Evolutionary conservation across 2,113 vertebrate genomes (phyloP).

Genomic region (Rhinogobius similis): DNA sequence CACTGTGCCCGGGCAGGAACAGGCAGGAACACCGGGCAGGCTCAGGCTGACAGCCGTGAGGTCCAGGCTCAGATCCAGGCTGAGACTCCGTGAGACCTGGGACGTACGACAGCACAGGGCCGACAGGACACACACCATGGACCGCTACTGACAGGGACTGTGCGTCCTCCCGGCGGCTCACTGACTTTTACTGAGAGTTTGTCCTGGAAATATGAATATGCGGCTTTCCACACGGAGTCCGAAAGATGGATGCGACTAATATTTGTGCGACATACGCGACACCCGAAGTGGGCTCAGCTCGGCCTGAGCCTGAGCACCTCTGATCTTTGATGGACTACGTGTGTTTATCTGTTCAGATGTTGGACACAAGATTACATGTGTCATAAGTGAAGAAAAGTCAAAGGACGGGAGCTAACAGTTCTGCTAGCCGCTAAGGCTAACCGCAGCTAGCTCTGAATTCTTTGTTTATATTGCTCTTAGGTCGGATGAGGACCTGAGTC

Average conservation of each 20-base stretch:
- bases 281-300: slow-evolving; percentile 31
- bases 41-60: background rate
- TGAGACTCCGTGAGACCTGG: background rate
- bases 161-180: background rate
- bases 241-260: slow-evolving; percentile 52
- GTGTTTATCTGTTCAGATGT: background rate
- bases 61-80: background rate
- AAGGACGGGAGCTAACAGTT: background rate
- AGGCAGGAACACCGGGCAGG: background rate
- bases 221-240: slow-evolving; percentile 15
- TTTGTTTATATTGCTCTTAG: slow-evolving; percentile 37
- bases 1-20: background rate
- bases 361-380: background rate
- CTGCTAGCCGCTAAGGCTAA: slow-evolving; percentile 41
- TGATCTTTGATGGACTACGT: background rate
- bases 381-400: background rate
- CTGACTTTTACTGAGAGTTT: background rate
- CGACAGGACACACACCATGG: background rate
- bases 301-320: slow-evolving; percentile 9
- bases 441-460: slow-evolving; percentile 25
- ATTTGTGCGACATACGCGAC: slow-evolving; percentile 66
- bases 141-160: background rate
- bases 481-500: background rate
- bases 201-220: background rate
- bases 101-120: background rate